Evolutionary conservation across 2,888 invertebrate genomes (phyloP), one percentile per base, ranked within the genome.

Genomic region (Synanthedon formicaeformis): DNA sequence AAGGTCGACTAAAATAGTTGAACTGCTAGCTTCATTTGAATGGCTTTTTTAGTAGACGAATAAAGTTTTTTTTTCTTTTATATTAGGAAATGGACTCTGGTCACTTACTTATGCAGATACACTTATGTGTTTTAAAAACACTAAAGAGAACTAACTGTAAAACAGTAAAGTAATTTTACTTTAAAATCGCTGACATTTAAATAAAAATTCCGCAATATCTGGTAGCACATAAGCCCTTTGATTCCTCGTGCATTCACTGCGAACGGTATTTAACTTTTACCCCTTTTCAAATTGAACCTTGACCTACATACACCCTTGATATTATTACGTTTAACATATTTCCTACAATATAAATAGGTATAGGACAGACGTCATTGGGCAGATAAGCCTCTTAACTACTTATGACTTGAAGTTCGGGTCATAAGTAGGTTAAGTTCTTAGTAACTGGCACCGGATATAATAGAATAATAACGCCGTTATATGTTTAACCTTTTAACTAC

Each of bases 271-370:
- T 49, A 49, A 16, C 23, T 18, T 49, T 45, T 49, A 16, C 6
- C 49, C 16, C 49, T 51, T 53, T 55, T 51, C 54, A 54, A 54
- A 55, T 52, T 34, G 57, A 62, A 65, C 78, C 77, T 77, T 77
- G 77, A 75, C 78, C 75, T 64, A 72, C 57, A 69, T 75, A 57
- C 61, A 12, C 63, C 64, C 71, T 65, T 59, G 62, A 71, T 63
- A 66, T 67, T 67, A 70, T 65, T 66, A 27, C 12, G 14, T 40
- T 16, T 16, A 40, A 18, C 48, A 45, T 45, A 45, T 52, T 55
- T 50, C 13, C 13, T 53, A 40, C 16, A 12, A 52, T 18, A 52
- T 12, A 49, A 40, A 49, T 52, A 34, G 51, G 51, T 52, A 51
- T 57, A n/a, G n/a, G n/a, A n/a, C n/a, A n/a, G 56, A 57, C 51